phyloP scores from a whole-genome alignment of 2,888 invertebrate genomes.

The Agrilus cyanescens region DNA sequence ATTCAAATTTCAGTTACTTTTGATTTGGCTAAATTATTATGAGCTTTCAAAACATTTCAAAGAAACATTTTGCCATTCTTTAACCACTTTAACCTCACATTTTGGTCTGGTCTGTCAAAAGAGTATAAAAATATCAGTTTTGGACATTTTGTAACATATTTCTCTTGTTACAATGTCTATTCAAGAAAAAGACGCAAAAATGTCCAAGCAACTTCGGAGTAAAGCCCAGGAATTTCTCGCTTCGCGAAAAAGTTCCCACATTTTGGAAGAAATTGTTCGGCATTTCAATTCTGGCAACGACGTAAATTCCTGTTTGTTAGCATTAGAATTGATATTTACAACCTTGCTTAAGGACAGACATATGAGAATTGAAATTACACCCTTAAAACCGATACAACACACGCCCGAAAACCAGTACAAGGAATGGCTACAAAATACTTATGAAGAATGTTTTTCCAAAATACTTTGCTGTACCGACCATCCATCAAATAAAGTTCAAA shows the following conservation, averaged over 20 bases:
- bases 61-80: no score
- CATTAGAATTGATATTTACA: constrained; percentile 59
- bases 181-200: constrained; percentile 36
- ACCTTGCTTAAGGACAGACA: constrained; percentile 55
- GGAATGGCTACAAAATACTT: constrained; percentile 58
- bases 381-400: constrained; percentile 44
- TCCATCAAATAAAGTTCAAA: constrained; percentile 28
- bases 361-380: constrained; percentile 48
- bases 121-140: neutral
- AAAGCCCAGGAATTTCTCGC: constrained; percentile 62
- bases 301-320: constrained; percentile 47
- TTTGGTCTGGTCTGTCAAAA: constrained; percentile 2
- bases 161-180: constrained; percentile 22
- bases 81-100: no score
- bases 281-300: constrained; percentile 46
- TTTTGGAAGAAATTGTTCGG: constrained; percentile 53
- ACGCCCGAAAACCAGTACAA: constrained; percentile 51
- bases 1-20: no score
- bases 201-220: constrained; percentile 51
- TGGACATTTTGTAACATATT: neutral
- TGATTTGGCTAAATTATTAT: no score
- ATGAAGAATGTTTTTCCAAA: constrained; percentile 50
- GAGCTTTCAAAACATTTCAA: no score
- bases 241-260: constrained; percentile 50
- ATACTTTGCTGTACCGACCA: constrained; percentile 44